Evolutionary conservation across 2,888 invertebrate genomes (phyloP), one percentile per base, ranked within the genome.

Genomic region (Lottia scabra): DNA sequence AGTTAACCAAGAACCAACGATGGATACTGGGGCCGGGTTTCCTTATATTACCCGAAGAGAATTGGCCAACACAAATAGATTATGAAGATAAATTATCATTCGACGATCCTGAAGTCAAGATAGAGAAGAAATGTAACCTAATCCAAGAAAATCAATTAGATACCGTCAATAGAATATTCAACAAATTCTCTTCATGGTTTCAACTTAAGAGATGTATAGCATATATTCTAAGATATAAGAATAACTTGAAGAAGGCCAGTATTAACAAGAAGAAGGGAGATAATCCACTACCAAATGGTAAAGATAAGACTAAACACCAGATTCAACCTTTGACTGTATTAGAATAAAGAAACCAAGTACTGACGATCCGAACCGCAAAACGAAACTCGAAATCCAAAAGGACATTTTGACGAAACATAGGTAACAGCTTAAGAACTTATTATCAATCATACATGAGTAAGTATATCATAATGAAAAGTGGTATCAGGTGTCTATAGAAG

Each of bases 11-110:
- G 66, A 30, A 66, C 12, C 23, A 16, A 16, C 13, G 43, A 16
- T 66, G 66, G 66, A 44, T 66, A 23, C 66, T 23, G 23, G 66
- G 66, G 44, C 38, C 66, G 23, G n/a, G 43, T 27, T 44, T 66
- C 45, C 66, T 66, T 8, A n/a, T 1, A 15, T 23, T 16, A 30
- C 66, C 66, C 16, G 45, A 66, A 38, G 16, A 10, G 8, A 43
- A 66, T 6, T 66, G 38, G 66, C 66, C 66, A n/a, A 15, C 23
- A 43, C 46, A 8, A 12, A 13, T 16, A 38, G 66, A 48, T 27
- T 16, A 8, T n/a, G 30, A 13, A 10, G 23, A 43, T 30, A 44
- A 1, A 16, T 12, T 66, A 43, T n/a, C 66, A 0, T 27, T n/a
- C n/a, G 66, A 66, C 16, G 45, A 66, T 23, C 43, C 45, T n/a